These are phyloP conservation scores for Epistrophe eligans DNA, from an alignment of 2,888 invertebrate species.

Conservation along the genomic window DNA sequence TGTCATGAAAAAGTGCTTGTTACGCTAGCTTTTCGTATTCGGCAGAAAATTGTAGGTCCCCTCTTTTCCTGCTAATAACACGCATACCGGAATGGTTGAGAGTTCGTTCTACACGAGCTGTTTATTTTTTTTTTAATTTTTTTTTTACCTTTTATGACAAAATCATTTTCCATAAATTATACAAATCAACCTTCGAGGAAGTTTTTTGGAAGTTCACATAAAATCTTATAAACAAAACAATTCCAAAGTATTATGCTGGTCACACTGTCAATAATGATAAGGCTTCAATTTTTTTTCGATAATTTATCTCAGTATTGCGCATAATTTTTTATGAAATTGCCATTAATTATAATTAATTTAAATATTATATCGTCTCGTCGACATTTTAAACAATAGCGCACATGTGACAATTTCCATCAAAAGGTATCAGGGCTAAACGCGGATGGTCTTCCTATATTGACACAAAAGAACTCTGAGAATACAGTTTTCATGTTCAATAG, in stretches of 20 bases:
- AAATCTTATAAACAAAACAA: too few relatives aligned
- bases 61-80: too few relatives aligned
- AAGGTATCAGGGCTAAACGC: not conserved
- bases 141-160: too few relatives aligned
- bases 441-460: not conserved
- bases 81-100: too few relatives aligned
- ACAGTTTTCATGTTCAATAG: not conserved
- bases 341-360: slow-evolving; percentile 23
- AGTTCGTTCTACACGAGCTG: too few relatives aligned
- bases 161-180: too few relatives aligned
- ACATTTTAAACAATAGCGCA: slow-evolving; percentile 6
- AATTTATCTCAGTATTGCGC: slow-evolving; percentile 2
- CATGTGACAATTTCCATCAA: slow-evolving; percentile 2
- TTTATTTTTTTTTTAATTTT: too few relatives aligned
- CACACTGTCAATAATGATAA: not conserved
- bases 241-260: not conserved
- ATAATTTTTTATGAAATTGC: not conserved
- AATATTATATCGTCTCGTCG: not conserved
- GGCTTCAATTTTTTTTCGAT: not conserved
- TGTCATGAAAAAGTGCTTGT: too few relatives aligned
- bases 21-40: too few relatives aligned
- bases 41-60: too few relatives aligned
- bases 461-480: not conserved
- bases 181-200: too few relatives aligned
- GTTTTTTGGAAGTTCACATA: not conserved